A percentile compares a stretch with the other conserved stretches of the same genome.
Conservation (phyloP, 2,888 invertebrate genomes). For the Corbicula japonica region DNA sequence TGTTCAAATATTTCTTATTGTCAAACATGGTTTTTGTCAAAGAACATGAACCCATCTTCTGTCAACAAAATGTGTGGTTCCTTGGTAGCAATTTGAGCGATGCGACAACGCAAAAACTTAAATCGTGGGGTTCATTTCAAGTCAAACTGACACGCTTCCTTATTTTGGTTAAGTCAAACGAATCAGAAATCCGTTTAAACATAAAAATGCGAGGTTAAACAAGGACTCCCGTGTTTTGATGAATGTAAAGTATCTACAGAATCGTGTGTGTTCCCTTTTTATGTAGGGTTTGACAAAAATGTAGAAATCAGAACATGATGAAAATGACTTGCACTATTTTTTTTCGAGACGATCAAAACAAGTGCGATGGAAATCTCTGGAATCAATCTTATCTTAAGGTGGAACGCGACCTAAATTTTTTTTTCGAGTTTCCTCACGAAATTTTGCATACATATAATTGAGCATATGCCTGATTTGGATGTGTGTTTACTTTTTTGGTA, state of each 20-base stretch:
- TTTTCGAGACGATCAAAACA: neutral
- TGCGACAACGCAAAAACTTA: constrained; percentile 8
- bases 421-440: too few species aligned
- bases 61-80: constrained; percentile 42
- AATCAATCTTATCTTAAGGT: too few species aligned
- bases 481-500: too few species aligned
- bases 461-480: too few species aligned
- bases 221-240: constrained; percentile 40
- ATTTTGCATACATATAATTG: too few species aligned
- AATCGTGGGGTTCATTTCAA: constrained; percentile 28
- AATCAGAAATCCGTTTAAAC: constrained; percentile 14
- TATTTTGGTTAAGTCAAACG: constrained; percentile 27
- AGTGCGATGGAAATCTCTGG: too few species aligned
- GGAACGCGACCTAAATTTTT: too few species aligned
- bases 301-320: neutral
- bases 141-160: constrained; percentile 41
- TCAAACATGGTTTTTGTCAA: constrained; percentile 45
- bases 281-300: neutral
- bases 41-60: constrained; percentile 26
- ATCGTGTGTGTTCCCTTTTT: constrained; percentile 29
- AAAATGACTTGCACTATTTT: constrained; percentile 8
- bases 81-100: constrained; percentile 4
- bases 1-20: constrained; percentile 34
- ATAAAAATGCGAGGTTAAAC: constrained; percentile 30
- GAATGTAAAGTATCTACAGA: constrained; percentile 16